A percentile compares a stretch with the other conserved stretches of the same genome.
These are phyloP conservation scores for Cyphomyrus plagiostoma DNA, from an alignment of 2,113 vertebrate species.

Conservation along the genomic window DNA sequence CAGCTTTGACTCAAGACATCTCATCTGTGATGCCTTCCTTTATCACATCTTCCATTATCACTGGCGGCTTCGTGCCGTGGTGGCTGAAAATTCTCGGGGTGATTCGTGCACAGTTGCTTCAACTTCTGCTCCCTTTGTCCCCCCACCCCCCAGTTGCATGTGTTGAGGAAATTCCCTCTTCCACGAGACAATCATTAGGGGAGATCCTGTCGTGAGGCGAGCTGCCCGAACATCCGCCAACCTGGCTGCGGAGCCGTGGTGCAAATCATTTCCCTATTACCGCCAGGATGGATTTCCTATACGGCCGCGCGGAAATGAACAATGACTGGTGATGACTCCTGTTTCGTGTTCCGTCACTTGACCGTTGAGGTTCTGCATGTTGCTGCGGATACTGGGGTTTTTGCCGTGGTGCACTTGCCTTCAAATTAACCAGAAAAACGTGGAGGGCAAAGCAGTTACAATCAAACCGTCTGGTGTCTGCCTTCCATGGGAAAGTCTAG, in stretches of 20 bases:
- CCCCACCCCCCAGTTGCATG: not conserved
- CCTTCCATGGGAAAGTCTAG: not conserved
- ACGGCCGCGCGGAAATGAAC: constrained; percentile 27
- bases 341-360: not conserved
- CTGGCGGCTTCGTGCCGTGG: not conserved
- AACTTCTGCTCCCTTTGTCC: constrained; percentile 18
- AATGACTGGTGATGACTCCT: not conserved
- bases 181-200: constrained; percentile 29
- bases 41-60: not conserved
- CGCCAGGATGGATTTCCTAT: constrained; percentile 45
- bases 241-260: constrained; percentile 17
- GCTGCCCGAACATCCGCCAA: constrained; percentile 37
- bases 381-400: not conserved
- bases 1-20: not conserved
- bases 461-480: not conserved
- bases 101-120: not conserved
- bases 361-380: not conserved
- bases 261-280: constrained; percentile 38
- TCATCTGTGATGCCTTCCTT: not conserved
- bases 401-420: not conserved
- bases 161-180: constrained; percentile 26
- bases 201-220: constrained; percentile 42
- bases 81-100: not conserved
- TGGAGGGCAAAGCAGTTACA: not conserved
- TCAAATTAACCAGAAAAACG: not conserved